Conservation (phyloP, 2,888 invertebrate genomes). For the Clitarchus hookeri region DNA sequence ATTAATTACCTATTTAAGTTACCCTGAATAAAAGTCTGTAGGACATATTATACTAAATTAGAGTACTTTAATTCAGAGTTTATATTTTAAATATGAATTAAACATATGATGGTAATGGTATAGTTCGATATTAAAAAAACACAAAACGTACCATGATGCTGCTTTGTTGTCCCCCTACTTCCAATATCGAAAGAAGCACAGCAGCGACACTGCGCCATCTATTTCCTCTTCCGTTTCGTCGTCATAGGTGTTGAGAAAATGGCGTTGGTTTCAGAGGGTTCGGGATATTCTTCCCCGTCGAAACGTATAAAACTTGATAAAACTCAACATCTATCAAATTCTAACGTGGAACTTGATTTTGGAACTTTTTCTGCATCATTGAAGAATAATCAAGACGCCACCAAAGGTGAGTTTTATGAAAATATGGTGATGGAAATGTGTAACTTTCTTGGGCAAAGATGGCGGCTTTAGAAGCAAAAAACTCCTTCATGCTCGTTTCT, state of each 20-base stretch:
- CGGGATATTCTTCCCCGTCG: conserved; percentile 44
- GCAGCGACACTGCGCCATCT: conserved; percentile 23
- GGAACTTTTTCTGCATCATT: conserved; percentile 40
- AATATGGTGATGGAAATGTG: conserved; percentile 38
- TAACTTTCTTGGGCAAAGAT: conserved; percentile 41
- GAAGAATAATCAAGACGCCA: conserved; percentile 40
- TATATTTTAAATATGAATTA: neutral
- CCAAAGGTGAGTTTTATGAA: conserved; percentile 40
- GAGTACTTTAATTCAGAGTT: neutral
- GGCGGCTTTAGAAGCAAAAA: conserved; percentile 37
- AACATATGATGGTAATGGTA: neutral
- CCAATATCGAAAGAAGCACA: conserved; percentile 5
- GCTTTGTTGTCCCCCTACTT: neutral
- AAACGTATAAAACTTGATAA: conserved; percentile 45
- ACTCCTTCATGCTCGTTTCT: conserved; percentile 30
- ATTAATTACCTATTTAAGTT: too few species aligned
- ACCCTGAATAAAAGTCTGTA: too few species aligned
- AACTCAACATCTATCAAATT: conserved; percentile 41
- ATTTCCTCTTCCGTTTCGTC: conserved; percentile 37
- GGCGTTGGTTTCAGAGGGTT: conserved; percentile 43
- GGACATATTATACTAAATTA: neutral
- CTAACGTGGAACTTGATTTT: conserved; percentile 41
- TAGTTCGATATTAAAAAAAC: neutral
- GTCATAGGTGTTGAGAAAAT: conserved; percentile 43
- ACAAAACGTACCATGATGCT: neutral